Conservation (phyloP, 1,140 invertebrate genomes). For the Drosophila sp. region DNA sequence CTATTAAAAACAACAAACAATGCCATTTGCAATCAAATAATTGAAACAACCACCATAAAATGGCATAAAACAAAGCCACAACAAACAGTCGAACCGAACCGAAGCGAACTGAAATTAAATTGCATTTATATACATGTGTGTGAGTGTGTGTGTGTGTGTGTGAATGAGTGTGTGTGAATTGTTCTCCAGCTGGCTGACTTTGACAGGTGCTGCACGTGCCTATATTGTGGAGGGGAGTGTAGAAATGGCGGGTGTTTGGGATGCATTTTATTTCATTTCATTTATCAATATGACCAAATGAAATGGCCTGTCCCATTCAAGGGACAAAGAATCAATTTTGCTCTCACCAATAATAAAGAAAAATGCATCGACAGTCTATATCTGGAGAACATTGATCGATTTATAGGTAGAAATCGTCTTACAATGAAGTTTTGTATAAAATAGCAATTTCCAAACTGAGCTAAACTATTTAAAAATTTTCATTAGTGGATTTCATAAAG, state of each 20-base stretch:
- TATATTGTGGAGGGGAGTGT: neutral
- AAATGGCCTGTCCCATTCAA: conserved; percentile 51
- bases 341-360: conserved; percentile 21
- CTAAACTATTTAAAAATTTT: too few relatives aligned
- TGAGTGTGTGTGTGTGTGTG: conserved; percentile 19
- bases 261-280: conserved; percentile 57
- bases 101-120: conserved; percentile 60
- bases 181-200: conserved; percentile 40
- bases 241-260: conserved; percentile 19
- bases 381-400: too few relatives aligned
- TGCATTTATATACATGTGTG: conserved; percentile 44
- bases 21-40: conserved; percentile 60
- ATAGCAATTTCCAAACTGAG: too few relatives aligned
- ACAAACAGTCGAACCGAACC: conserved; percentile 56
- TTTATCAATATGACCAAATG: conserved; percentile 71
- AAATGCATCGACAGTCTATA: neutral
- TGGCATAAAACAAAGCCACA: conserved; percentile 69
- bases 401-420: too few relatives aligned
- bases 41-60: conserved; percentile 76
- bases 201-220: conserved; percentile 53
- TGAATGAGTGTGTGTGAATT: conserved; percentile 20
- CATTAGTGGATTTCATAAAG: too few relatives aligned
- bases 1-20: conserved; percentile 46
- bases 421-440: too few relatives aligned
- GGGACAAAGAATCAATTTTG: conserved; percentile 6